phyloP scores from a whole-genome alignment of 2,888 invertebrate genomes.

The Helicoverpa assulta region DNA sequence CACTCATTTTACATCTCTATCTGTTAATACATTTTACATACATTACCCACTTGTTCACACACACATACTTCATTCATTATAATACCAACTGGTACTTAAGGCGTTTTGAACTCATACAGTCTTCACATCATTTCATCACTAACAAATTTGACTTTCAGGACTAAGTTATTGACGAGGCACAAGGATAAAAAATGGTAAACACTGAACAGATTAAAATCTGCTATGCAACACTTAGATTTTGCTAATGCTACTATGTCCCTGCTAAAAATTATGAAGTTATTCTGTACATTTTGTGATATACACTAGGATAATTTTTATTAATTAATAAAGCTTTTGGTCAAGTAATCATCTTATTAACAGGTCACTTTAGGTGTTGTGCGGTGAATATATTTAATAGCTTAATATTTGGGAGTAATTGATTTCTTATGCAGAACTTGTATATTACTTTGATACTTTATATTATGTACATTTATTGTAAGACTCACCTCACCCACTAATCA shows the following conservation, averaged over 20 bases:
- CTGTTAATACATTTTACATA: constrained; percentile 26
- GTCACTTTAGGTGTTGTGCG: constrained; percentile 55
- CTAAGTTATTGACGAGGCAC: constrained; percentile 96
- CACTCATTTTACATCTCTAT: constrained; percentile 29
- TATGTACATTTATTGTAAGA: constrained; percentile 27
- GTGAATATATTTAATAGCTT: constrained; percentile 48
- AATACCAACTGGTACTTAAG: constrained; percentile 25
- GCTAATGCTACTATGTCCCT: constrained; percentile 73
- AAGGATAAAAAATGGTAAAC: constrained; percentile 96
- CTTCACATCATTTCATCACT: constrained; percentile 86
- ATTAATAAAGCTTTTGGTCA: constrained; percentile 45
- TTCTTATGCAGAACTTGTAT: constrained; percentile 36
- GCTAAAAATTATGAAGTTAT: constrained; percentile 57
- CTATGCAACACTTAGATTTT: constrained; percentile 80
- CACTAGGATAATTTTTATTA: constrained; percentile 40
- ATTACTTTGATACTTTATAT: constrained; percentile 23
- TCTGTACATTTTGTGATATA: constrained; percentile 42
- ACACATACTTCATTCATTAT: constrained; percentile 25
- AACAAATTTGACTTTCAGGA: constrained; percentile 93
- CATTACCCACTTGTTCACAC: constrained; percentile 25
- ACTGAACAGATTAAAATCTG: constrained; percentile 75
- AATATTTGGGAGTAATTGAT: constrained; percentile 52
- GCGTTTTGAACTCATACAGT: constrained; percentile 64
- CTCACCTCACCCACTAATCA: constrained; percentile 51
- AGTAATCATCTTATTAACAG: constrained; percentile 32